Evolutionary conservation across 2,113 vertebrate species (phyloP).

Genomic region (Penelope pileata): DNA sequence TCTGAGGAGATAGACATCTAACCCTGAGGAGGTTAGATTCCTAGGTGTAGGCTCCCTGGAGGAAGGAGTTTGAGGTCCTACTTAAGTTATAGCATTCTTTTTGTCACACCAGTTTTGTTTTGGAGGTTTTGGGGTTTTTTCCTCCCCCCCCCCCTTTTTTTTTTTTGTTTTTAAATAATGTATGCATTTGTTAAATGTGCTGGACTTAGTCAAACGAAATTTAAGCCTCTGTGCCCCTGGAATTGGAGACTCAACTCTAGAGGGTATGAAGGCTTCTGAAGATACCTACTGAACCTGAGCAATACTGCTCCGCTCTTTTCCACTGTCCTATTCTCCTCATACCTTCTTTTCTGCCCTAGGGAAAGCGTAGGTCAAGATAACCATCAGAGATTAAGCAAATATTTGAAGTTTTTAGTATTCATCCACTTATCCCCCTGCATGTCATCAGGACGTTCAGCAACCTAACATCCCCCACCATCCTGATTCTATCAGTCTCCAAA

Average conservation of each 20-base stretch:
- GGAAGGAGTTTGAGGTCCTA: neutral
- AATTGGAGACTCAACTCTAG: neutral
- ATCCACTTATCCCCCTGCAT: neutral
- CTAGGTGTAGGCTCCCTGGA: too few relatives aligned
- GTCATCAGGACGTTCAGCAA: neutral
- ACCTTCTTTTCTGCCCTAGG: neutral
- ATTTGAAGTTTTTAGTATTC: neutral
- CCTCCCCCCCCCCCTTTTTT: too few relatives aligned
- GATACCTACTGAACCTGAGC: accelerated
- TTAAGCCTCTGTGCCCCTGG: neutral
- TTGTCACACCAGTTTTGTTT: neutral
- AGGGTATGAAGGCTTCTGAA: neutral
- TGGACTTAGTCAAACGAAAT: neutral
- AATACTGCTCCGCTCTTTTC: neutral
- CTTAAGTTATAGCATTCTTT: neutral
- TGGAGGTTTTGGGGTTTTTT: neutral
- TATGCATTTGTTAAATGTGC: neutral
- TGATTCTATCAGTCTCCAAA: neutral
- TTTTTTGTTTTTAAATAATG: neutral
- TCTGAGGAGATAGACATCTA: neutral
- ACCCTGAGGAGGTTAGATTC: too few relatives aligned
- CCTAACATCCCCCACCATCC: neutral
- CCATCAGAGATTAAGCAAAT: neutral
- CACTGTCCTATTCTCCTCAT: neutral
- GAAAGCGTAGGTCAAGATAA: neutral